These are phyloP conservation scores for Syritta pipiens DNA, from an alignment of 2,888 invertebrate genomes.

Conservation along the genomic window DNA sequence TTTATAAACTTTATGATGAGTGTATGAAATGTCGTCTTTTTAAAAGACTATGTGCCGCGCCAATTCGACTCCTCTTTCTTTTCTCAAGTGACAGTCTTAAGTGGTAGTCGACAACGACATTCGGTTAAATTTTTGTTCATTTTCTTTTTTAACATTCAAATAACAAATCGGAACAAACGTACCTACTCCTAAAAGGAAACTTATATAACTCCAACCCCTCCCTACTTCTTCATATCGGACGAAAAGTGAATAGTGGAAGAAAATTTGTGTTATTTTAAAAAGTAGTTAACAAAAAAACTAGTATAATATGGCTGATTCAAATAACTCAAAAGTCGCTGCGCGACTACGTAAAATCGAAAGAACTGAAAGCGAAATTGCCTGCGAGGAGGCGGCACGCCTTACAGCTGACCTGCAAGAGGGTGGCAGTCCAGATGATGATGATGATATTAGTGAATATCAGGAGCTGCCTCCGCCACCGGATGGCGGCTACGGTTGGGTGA, in stretches of 20 bases:
- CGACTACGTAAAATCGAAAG: conserved; percentile 80
- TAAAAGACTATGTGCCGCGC: conserved; percentile 47
- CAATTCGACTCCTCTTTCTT: conserved; percentile 15
- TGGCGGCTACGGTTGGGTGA: conserved; percentile 95
- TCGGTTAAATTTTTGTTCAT: conserved; percentile 1
- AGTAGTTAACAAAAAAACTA: conserved; percentile 6
- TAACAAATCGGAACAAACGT: conserved; percentile 24
- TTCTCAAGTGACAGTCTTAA: conserved; percentile 5
- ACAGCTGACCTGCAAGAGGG: conserved; percentile 83
- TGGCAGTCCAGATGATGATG: conserved; percentile 82
- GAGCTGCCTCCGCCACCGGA: conserved; percentile 93
- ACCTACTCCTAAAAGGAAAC: conserved; percentile 20
- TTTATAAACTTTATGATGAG: conserved; percentile 41
- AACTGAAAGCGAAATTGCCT: conserved; percentile 93
- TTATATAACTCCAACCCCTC: conserved; percentile 37
- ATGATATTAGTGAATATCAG: conserved; percentile 85
- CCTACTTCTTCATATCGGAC: conserved; percentile 56
- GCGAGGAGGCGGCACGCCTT: conserved; percentile 89
- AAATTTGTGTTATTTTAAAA: conserved; percentile 39
- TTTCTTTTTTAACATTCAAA: neutral
- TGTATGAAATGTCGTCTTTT: conserved; percentile 38
- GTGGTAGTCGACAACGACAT: neutral
- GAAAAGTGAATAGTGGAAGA: conserved; percentile 58
- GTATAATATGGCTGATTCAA: conserved; percentile 73
- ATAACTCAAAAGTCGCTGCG: conserved; percentile 72